Base-by-base conservation (phyloP, 2,888 invertebrate species). In the Lasius platythorax region DNA sequence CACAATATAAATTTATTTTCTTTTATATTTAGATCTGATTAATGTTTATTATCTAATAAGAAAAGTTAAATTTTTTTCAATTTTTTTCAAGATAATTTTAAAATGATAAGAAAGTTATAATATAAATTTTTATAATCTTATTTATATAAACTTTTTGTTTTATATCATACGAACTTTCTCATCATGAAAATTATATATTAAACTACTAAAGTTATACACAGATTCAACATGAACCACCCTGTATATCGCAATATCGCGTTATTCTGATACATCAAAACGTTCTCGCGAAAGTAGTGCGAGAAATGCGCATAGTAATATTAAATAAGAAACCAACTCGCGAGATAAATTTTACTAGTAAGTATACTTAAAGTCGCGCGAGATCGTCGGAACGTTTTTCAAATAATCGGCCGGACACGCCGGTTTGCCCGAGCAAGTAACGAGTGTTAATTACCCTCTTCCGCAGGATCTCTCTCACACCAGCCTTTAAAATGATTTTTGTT, bases 371-470 rank as follows among this genome's bases (percentile, higher is more conserved):
- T 76, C 28, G 37, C 28, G 37, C 40, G 43, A 33, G 56, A 30
- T 82, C 67, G 66, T 3, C 64, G 43, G 50, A 30, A 30, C 46
- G 63, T 50, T 87, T 73, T 58, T 83, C 46, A 67, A 63, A 64
- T 53, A 33, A 58, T 83, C 37, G 28, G 63, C 37, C 66, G 40
- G 68, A 72, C 61, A 30, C 66, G 11, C 43, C 81, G 61, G 50
- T 70, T 81, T 53, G 33, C 12, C 28, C 30, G 82, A 75, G 63
- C 73, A 43, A 67, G 66, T 81, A 85, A 84, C 83, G 76, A 88
- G 78, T 85, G 88, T 83, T 88, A 85, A 88, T 88, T 88, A 84
- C 67, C 78, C 63, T 56, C 73, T 85, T 88, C 83, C 82, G 83
- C 66, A 58, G 50, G 50, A 23, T 33, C 50, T 40, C 50, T 40